phyloP scores from a whole-genome alignment of 2,113 vertebrate species.

The Zosterops pallidus region DNA sequence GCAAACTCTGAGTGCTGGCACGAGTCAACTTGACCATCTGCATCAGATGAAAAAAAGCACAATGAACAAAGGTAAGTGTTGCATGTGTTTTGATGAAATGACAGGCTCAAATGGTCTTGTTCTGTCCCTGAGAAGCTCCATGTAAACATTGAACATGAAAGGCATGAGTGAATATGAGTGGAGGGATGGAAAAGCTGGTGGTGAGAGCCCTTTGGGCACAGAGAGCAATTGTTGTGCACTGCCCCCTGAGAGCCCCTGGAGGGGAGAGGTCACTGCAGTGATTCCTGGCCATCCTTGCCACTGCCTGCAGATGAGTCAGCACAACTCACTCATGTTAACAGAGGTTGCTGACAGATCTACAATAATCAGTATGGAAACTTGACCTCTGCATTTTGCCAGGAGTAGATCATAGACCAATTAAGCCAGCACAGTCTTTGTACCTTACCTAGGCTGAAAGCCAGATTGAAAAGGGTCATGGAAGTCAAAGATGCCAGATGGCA shows the following conservation, averaged over 20 bases:
- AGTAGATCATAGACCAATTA: conserved; percentile 60
- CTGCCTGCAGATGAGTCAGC: conserved; percentile 28
- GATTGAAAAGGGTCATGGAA: conserved; percentile 22
- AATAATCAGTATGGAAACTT: conserved; percentile 21
- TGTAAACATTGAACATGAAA: conserved; percentile 26
- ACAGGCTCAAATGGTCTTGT: not conserved
- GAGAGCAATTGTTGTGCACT: conserved; percentile 29
- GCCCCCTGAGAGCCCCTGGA: not conserved
- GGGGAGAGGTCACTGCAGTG: conserved; percentile 1
- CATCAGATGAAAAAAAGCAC: not conserved
- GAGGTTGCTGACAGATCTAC: conserved; percentile 32
- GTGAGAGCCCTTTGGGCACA: not conserved
- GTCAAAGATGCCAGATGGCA: conserved; percentile 61
- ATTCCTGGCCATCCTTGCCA: not conserved
- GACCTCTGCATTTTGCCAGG: conserved; percentile 51
- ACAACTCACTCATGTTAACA: conserved; percentile 5
- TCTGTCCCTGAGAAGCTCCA: conserved; percentile 32
- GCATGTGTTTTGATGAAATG: not conserved
- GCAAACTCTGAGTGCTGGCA: not conserved
- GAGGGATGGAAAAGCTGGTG: not conserved
- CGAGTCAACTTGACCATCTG: not conserved
- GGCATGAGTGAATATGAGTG: not conserved
- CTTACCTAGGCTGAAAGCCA: conserved; percentile 56
- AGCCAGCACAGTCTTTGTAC: not conserved
- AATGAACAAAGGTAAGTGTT: not conserved